A percentile compares a stretch with the other conserved stretches of the same genome.
Conservation (phyloP, 2,113 vertebrate genomes). For the Erpornis zantholeuca region DNA sequence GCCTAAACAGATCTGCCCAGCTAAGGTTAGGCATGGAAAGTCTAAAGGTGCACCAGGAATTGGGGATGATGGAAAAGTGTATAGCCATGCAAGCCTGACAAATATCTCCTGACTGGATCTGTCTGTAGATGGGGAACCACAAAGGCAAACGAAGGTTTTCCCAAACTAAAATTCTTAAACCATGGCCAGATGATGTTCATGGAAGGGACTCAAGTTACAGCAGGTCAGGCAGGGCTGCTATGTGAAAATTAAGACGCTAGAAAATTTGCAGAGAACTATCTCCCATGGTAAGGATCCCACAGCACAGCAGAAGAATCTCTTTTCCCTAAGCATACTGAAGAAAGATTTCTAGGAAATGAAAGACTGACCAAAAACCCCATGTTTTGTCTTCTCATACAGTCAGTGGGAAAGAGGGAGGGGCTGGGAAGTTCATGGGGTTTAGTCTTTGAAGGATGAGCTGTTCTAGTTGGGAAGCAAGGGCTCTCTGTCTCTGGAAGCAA, state of each 20-base stretch:
- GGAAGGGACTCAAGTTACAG: neutral
- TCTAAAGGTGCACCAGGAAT: neutral
- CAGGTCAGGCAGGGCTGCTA: neutral
- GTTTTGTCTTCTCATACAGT: neutral
- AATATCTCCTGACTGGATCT: neutral
- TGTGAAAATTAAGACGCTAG: neutral
- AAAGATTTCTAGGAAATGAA: neutral
- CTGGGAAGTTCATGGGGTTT: neutral
- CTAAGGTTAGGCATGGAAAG: neutral
- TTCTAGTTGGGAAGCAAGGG: neutral
- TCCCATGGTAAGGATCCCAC: neutral
- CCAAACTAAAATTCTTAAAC: neutral
- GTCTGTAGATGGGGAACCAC: neutral
- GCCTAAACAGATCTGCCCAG: neutral
- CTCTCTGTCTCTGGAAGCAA: neutral
- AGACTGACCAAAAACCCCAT: neutral
- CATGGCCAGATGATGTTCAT: neutral
- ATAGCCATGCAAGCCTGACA: constrained; percentile 1
- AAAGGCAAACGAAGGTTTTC: neutral
- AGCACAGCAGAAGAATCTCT: neutral
- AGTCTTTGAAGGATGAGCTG: neutral
- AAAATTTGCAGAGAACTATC: neutral
- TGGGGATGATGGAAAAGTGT: neutral
- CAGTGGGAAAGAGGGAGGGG: neutral
- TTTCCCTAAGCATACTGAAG: neutral